A percentile compares a stretch with the other conserved stretches of the same genome.
Conservation (phyloP, 2,888 invertebrate genomes). For the Parnassius smintheus region DNA sequence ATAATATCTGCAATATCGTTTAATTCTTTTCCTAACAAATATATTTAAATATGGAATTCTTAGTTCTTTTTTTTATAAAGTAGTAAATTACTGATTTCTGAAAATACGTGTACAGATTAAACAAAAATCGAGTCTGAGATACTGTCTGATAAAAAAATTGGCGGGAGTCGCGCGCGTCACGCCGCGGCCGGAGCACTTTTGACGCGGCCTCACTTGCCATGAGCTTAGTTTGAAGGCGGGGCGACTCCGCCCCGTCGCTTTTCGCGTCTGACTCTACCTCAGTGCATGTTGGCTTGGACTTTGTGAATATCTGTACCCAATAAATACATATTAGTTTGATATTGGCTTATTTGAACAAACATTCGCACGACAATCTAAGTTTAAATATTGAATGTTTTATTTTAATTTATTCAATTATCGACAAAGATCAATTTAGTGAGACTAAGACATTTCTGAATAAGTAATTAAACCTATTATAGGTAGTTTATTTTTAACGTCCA, state of each 20-base stretch:
- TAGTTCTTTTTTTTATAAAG: neutral
- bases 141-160: constrained; percentile 41
- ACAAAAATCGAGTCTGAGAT: constrained; percentile 24
- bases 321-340: constrained; percentile 13
- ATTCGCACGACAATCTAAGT: neutral
- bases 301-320: constrained; percentile 10
- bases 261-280: constrained; percentile 57
- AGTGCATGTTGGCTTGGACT: constrained; percentile 32
- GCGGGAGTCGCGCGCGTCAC: constrained; percentile 52
- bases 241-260: constrained; percentile 74
- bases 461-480: no score
- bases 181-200: constrained; percentile 71
- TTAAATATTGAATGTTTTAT: no score
- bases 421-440: no score
- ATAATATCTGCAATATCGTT: no score
- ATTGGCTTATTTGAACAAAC: constrained; percentile 18
- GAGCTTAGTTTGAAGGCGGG: constrained; percentile 66
- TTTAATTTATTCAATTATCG: no score
- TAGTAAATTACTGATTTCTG: neutral
- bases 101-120: neutral
- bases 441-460: no score
- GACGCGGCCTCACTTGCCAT: constrained; percentile 61
- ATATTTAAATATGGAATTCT: neutral
- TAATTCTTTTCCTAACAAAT: no score
- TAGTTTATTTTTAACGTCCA: no score